Conservation (phyloP, 1,140 invertebrate species). For the Polyergus mexicanus region DNA sequence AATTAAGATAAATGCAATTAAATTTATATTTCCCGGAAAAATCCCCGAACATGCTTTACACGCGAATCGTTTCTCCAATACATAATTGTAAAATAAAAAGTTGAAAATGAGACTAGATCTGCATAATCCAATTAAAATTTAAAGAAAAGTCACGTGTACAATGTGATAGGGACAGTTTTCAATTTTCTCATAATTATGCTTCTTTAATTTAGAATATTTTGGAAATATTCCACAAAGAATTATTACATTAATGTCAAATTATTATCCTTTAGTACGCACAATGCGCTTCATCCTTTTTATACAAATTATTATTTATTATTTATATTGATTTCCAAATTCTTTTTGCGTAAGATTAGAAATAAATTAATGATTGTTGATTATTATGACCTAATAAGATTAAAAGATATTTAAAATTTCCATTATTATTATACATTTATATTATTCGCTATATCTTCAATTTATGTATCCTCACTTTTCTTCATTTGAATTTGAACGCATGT, state of each 20-base stretch:
- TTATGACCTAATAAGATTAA: background rate
- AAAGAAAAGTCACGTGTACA: background rate
- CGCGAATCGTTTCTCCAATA: background rate
- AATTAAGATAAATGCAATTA: conserved; percentile 29
- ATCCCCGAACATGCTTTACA: background rate
- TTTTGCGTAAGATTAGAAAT: background rate
- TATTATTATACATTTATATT: too few species aligned
- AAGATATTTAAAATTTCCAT: conserved; percentile 8
- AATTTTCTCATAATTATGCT: background rate
- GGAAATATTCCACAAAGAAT: background rate
- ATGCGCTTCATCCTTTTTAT: background rate
- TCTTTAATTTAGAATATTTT: background rate
- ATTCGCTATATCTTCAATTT: background rate
- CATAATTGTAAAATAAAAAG: background rate
- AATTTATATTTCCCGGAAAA: conserved; percentile 1
- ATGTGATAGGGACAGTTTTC: background rate
- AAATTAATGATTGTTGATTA: background rate
- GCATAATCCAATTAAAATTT: background rate
- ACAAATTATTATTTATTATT: conserved; percentile 6
- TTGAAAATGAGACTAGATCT: background rate
- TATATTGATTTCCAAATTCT: background rate
- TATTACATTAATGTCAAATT: conserved; percentile 25
- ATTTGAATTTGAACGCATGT: background rate
- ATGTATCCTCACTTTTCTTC: background rate
- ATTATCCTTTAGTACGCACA: background rate